phyloP scores from a whole-genome alignment of 2,888 invertebrate species.

The Ormyrus thymus region DNA sequence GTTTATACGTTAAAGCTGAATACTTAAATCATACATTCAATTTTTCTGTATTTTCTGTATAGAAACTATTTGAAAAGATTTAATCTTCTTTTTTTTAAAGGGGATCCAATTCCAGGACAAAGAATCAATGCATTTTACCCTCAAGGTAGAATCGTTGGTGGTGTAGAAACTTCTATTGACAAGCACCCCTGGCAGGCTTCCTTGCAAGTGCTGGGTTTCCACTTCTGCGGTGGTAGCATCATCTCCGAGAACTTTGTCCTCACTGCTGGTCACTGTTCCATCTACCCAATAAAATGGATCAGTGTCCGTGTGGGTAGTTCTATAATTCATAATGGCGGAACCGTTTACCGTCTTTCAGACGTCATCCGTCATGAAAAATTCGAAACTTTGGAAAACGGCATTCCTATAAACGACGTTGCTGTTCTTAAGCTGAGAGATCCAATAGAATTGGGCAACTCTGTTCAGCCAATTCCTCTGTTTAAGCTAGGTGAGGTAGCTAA shows the following conservation, averaged over 20 bases:
- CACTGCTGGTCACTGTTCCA: constrained; percentile 80
- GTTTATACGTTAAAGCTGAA: too few species aligned
- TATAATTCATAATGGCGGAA: constrained; percentile 40
- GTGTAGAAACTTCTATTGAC: constrained; percentile 75
- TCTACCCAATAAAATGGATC: neutral
- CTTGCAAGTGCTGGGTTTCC: constrained; percentile 71
- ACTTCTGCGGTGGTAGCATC: constrained; percentile 78
- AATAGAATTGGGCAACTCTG: constrained; percentile 74
- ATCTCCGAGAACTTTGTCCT: constrained; percentile 76
- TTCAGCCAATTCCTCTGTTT: constrained; percentile 75
- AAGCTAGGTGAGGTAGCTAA: constrained; percentile 60
- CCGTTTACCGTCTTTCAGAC: constrained; percentile 39
- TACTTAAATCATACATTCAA: too few species aligned
- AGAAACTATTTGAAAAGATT: too few species aligned
- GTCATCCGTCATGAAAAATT: constrained; percentile 53
- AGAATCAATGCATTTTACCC: too few species aligned
- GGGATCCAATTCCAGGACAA: too few species aligned
- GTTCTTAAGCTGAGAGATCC: constrained; percentile 76
- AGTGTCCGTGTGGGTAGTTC: constrained; percentile 68
- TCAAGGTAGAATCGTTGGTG: constrained; percentile 75
- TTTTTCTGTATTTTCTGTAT: too few species aligned
- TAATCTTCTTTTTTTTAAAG: too few species aligned
- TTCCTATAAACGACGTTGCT: constrained; percentile 75
- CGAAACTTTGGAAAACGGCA: too few species aligned
- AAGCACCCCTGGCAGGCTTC: constrained; percentile 77